Percentiles rank a stretch among this genome's conserved stretches.
Conservation (phyloP, 2,797 vertebrate genomes). For the Australoheros facetus region DNA sequence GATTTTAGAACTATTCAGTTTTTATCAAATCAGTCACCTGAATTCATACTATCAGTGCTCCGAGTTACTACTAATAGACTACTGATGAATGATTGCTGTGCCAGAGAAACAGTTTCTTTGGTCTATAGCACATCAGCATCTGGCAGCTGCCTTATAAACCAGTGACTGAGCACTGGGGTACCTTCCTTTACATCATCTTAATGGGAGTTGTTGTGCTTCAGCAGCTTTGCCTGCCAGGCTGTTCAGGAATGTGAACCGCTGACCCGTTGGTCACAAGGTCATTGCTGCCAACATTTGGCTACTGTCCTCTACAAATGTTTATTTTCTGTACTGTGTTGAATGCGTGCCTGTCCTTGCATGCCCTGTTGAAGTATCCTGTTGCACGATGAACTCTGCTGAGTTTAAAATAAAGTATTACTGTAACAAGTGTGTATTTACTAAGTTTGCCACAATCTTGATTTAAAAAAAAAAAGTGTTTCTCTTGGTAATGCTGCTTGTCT, state of each 20-base stretch:
- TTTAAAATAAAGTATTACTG: slow-evolving; percentile 4
- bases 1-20: not conserved
- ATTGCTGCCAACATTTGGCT: slow-evolving; percentile 53
- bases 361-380: not conserved
- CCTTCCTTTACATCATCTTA: not conserved
- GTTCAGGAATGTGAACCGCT: slow-evolving; percentile 56
- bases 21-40: not conserved
- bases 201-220: slow-evolving; percentile 12
- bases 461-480: not conserved
- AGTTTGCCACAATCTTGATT: not conserved
- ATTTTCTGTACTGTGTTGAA: not conserved
- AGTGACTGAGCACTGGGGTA: not conserved
- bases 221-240: slow-evolving; percentile 20
- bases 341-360: not conserved
- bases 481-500: slow-evolving; percentile 7
- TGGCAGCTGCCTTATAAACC: not conserved
- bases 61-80: not conserved
- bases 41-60: not conserved
- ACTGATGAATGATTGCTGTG: not conserved
- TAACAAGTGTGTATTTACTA: not conserved
- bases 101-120: not conserved
- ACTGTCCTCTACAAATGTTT: slow-evolving; percentile 55
- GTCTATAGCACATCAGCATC: not conserved
- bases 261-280: slow-evolving; percentile 59
- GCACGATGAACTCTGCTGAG: not conserved